A percentile compares a stretch with the other conserved stretches of the same genome.
phyloP scores from a whole-genome alignment of 2,797 vertebrate genomes.

The Falco rusticolus region DNA sequence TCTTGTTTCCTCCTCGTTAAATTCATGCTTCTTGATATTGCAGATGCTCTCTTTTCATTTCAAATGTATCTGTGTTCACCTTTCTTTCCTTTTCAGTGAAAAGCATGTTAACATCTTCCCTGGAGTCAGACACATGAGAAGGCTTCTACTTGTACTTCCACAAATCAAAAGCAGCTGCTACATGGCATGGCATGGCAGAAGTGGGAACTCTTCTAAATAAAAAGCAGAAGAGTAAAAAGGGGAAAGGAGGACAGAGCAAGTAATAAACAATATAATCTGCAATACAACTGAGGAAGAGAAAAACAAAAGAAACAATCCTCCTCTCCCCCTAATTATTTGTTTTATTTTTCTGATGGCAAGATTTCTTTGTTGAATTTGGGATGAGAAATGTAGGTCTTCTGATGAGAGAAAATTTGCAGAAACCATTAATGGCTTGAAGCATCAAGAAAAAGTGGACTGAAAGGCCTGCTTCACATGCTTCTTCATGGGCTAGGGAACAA shows the following conservation, averaged over 20 bases:
- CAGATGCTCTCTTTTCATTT: constrained; percentile 1
- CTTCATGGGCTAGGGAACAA: not conserved
- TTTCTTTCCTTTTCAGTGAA: not conserved
- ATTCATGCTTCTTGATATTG: not conserved
- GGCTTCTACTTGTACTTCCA: not conserved
- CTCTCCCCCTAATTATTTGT: not conserved
- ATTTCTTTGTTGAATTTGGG: not conserved
- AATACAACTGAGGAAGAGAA: not conserved
- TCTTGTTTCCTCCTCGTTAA: constrained; percentile 2
- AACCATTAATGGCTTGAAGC: not conserved
- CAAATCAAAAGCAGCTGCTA: constrained; percentile 41
- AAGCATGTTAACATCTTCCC: constrained; percentile 26
- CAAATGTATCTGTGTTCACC: not conserved
- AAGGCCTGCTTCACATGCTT: not conserved
- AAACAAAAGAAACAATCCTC: not conserved
- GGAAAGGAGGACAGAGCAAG: not conserved
- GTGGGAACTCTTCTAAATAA: constrained; percentile 14
- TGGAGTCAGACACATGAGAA: constrained; percentile 12
- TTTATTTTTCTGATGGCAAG: not conserved
- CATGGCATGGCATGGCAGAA: not conserved
- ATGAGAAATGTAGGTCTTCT: not conserved
- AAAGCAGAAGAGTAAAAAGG: not conserved
- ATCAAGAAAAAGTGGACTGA: not conserved
- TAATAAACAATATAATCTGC: not conserved
- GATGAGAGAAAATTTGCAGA: not conserved